phyloP scores from a whole-genome alignment of 2,888 invertebrate species.

The Tetramorium bicarinatum region DNA sequence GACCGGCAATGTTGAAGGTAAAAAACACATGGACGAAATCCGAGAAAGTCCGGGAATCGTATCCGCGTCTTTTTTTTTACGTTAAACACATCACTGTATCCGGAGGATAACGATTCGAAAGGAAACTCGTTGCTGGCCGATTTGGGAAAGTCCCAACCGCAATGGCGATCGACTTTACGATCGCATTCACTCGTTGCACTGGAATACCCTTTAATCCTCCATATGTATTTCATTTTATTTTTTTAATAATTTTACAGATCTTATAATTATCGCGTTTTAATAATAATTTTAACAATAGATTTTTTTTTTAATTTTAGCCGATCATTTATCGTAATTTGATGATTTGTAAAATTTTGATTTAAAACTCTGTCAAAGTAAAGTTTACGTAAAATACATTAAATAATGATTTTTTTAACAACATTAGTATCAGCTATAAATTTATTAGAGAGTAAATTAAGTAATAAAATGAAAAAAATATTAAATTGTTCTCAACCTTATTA shows the following conservation, averaged over 20 bases:
- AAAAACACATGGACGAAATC: slow-evolving; percentile 29
- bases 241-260: neutral
- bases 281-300: neutral
- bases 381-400: neutral
- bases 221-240: neutral
- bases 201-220: neutral
- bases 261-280: neutral
- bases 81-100: slow-evolving; percentile 10
- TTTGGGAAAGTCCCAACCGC: slow-evolving; percentile 42
- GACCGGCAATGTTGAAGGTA: neutral
- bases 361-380: neutral
- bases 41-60: slow-evolving; percentile 35
- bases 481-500: neutral
- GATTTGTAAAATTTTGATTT: neutral
- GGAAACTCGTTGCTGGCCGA: slow-evolving; percentile 14
- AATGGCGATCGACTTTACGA: neutral
- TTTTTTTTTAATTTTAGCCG: neutral
- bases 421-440: neutral
- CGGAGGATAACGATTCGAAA: slow-evolving; percentile 17
- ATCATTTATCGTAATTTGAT: neutral
- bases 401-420: neutral
- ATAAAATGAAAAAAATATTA: neutral
- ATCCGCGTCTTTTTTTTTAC: slow-evolving; percentile 27
- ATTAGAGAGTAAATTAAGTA: neutral
- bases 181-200: neutral